Evolutionary conservation across 2,888 invertebrate species (phyloP), one percentile per base, ranked within the genome.

Genomic region (Drosophila colorata): DNA sequence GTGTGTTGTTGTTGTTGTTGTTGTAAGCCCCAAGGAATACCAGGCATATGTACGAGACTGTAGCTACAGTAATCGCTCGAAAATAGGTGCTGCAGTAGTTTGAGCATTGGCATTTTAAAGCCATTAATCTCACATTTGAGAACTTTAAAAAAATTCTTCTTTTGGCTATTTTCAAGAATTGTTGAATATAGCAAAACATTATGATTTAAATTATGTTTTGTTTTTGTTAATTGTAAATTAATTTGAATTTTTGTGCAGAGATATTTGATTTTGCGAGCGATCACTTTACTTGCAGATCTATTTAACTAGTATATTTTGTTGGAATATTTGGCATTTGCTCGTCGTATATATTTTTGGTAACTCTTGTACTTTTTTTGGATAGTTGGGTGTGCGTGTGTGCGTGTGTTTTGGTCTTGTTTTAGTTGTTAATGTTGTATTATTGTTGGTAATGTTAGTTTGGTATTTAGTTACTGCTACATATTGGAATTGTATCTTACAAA

Each of bases 401-500:
- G 37, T 57, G 60, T 31, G 5, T 13, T 58, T 38, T 48, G n/a
- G n/a, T n/a, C n/a, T 31, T 53, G 18, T 41, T 11, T 53, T 55
- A 14, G 35, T 52, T 28, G 28, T 28, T 28, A 8, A 16, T 60
- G 33, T 56, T 53, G 60, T 59, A 44, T 14, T 25, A 23, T n/a
- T 51, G 2, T 14, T 58, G 41, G 41, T 47, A 18, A 38, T 25
- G 49, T 59, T 44, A 9, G 44, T 60, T 20, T 46, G n/a, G 52
- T 40, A 44, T 18, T 46, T 64, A 59, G n/a, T 59, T 46, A 23
- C 18, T 38, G 37, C 31, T 78, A 84, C 68, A 75, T 78, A 78
- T 78, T 79, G 76, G 64, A 83, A 86, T 72, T 75, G 67, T 90
- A 90, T 90, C 90, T 90, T 90, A 90, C 90, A 90, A 90, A 90